Evolutionary conservation across 2,113 vertebrate species (phyloP).

Genomic region (Chiloscyllium plagiosum): DNA sequence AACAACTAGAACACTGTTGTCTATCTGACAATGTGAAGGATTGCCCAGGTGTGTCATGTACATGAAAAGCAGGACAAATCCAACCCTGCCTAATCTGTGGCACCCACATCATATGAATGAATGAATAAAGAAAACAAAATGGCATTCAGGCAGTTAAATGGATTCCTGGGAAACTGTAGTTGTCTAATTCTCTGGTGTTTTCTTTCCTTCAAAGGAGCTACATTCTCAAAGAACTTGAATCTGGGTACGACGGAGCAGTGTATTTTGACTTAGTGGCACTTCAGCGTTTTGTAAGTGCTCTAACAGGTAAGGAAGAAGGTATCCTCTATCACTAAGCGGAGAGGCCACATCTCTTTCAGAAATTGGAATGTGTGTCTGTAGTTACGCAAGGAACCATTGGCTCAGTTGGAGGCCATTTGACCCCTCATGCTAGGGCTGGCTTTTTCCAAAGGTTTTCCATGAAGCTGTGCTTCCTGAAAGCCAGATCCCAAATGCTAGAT

Average conservation of each 20-base stretch:
- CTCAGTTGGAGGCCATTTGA: neutral
- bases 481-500: neutral
- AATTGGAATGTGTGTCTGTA: neutral
- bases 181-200: neutral
- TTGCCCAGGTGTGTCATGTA: no score
- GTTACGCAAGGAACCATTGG: neutral
- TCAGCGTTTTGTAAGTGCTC: constrained; percentile 58
- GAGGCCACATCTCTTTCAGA: neutral
- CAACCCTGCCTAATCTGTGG: no score
- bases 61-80: no score
- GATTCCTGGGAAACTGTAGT: neutral
- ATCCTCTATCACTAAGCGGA: no score
- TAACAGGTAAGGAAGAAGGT: constrained; percentile 57
- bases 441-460: neutral
- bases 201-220: constrained; percentile 59
- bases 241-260: constrained; percentile 53
- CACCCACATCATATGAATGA: no score
- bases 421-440: neutral
- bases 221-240: constrained; percentile 57
- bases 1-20: no score
- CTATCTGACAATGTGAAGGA: no score
- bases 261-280: constrained; percentile 57
- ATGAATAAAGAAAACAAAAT: no score
- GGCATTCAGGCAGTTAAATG: neutral
- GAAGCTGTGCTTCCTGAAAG: neutral